Percentiles rank a stretch among this genome's conserved stretches.
Evolutionary conservation across 2,113 vertebrate genomes (phyloP).

Genomic region (Ginglymostoma cirratum): DNA sequence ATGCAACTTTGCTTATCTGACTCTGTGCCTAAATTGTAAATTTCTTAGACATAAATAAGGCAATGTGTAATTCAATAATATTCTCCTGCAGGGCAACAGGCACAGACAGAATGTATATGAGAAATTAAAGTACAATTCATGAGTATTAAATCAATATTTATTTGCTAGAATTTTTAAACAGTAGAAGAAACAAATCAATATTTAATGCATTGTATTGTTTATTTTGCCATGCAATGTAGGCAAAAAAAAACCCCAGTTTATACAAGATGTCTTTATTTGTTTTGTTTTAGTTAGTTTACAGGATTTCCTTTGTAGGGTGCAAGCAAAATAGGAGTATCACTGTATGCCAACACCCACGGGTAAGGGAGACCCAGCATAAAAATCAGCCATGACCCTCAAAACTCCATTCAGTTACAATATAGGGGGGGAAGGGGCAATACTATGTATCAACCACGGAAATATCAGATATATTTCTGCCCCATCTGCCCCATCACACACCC

Average conservation of each 20-base stretch:
- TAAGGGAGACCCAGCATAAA: no score
- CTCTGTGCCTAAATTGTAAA: neutral
- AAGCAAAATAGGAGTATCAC: no score
- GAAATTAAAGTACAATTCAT: slow-evolving; percentile 16
- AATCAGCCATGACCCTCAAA: no score
- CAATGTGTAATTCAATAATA: neutral
- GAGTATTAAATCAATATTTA: slow-evolving; percentile 21
- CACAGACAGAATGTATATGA: neutral
- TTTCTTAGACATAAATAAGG: slow-evolving; percentile 23
- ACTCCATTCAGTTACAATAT: no score
- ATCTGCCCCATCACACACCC: no score
- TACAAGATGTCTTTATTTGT: neutral
- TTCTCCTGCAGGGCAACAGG: neutral
- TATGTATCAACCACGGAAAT: no score
- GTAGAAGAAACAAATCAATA: slow-evolving; percentile 18
- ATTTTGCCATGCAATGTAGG: neutral
- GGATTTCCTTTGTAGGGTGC: neutral
- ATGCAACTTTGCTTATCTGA: neutral
- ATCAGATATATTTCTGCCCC: no score
- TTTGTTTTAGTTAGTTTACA: neutral
- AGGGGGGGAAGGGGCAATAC: no score
- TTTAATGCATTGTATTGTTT: neutral
- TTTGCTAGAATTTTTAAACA: neutral
- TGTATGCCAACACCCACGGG: no score
- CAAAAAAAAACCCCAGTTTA: neutral